phyloP scores from a whole-genome alignment of 1,140 invertebrate genomes.

The Apolygus lucorum region DNA sequence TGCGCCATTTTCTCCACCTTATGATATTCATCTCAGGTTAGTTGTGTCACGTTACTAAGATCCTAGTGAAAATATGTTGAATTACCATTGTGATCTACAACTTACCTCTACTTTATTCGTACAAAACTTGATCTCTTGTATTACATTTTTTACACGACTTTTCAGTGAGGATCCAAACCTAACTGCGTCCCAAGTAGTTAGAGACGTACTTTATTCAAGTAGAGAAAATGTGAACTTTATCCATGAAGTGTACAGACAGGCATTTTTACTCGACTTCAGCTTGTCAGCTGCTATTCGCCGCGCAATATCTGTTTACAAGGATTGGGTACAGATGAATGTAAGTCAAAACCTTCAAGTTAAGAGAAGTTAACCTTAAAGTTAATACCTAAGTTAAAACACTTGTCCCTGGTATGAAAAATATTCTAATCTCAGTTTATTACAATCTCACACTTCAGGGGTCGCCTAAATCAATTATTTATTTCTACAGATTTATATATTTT shows the following conservation, averaged over 20 bases:
- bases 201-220: conserved; percentile 77
- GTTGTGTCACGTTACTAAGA: no score
- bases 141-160: no score
- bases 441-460: no score
- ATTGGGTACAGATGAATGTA: conserved; percentile 89
- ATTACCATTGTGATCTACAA: neutral
- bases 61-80: no score
- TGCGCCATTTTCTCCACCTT: conserved; percentile 16
- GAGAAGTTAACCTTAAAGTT: no score
- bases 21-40: conserved; percentile 24
- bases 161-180: conserved; percentile 40
- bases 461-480: no score
- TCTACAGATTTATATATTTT: no score
- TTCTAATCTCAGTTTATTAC: no score
- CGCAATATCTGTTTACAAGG: conserved; percentile 89
- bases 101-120: neutral
- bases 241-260: conserved; percentile 88
- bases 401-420: no score
- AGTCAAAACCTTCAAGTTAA: conserved; percentile 34
- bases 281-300: conserved; percentile 78
- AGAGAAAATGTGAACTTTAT: conserved; percentile 91
- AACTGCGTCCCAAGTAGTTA: conserved; percentile 51
- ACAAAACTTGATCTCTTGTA: no score
- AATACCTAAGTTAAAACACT: no score
- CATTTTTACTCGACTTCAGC: conserved; percentile 80